Conservation (phyloP, 2,888 invertebrate genomes). For the Andrena marginata region DNA sequence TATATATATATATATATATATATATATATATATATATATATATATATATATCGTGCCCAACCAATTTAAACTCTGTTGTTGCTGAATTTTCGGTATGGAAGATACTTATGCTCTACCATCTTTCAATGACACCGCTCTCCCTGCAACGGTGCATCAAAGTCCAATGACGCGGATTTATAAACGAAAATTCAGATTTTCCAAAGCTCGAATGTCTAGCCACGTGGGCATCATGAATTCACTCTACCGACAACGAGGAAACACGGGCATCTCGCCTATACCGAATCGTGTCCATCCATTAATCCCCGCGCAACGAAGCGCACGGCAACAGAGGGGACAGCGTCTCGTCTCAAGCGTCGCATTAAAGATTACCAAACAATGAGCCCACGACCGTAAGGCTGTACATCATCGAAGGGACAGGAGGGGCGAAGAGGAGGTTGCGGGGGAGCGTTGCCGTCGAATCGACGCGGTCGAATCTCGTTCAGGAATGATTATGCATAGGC, state of each 20-base stretch:
- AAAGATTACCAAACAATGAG: constrained; percentile 21
- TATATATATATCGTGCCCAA: background rate
- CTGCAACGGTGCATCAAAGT: no score
- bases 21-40: background rate
- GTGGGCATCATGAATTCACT: no score
- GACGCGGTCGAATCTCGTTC: constrained; percentile 55
- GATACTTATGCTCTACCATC: no score
- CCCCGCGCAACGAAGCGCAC: constrained; percentile 1
- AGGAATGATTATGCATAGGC: constrained; percentile 60
- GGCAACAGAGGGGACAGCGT: background rate
- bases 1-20: constrained; percentile 30
- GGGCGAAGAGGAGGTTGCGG: background rate
- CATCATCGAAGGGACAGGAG: background rate
- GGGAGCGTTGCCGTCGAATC: constrained; percentile 50
- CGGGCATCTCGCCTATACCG: background rate
- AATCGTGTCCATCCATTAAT: background rate
- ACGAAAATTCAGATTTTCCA: no score
- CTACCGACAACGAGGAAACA: background rate
- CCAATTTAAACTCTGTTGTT: background rate
- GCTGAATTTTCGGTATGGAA: background rate
- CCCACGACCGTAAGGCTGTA: constrained; percentile 30
- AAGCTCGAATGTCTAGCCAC: background rate
- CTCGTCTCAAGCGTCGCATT: constrained; percentile 6
- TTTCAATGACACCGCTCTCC: no score
- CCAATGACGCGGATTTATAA: no score